Base-by-base conservation (phyloP, 2,888 invertebrate species). In the Metacarcinus magister region DNA sequence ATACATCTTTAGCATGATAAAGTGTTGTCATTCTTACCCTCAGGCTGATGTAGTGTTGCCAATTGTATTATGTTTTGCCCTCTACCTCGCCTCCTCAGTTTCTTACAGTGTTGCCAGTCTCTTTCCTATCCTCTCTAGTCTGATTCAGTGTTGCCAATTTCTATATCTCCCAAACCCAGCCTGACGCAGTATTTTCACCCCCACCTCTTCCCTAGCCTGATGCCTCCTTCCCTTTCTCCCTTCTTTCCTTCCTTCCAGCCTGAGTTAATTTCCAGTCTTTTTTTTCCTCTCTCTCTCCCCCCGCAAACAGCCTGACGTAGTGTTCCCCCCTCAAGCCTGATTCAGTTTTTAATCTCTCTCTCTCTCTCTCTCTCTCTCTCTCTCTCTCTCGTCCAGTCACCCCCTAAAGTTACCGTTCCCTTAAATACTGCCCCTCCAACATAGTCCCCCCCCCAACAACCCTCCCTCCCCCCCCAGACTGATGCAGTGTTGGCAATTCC, bases 341-440 rank as follows among this genome's bases (percentile, higher is more conserved):
- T n/a, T n/a, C n/a, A n/a, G n/a, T n/a, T n/a, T n/a, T n/a, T n/a
- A n/a, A n/a, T 82, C 82, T 89, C 89, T 28, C 89, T 89, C 89
- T 19, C 89, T 89, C 89, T 89, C 89, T 89, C 89, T 28, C 89
- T 89, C 89, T 28, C 32, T 89, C 89, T 28, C 89, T 89, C 89
- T 89, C 28, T 89, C 89, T 89, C 89, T 28, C 89, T 89, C 89
- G 32, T 2, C 8, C 89, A 1, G 2, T 32, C 89, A 8, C 89
- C 39, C 89, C 19, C 89, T 89, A 10, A 5, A 10, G n/a, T 23
- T 82, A 32, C 82, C 8, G 23, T 5, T 82, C n/a, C n/a, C 7
- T 23, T 32, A n/a, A n/a, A n/a, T n/a, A n/a, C n/a, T n/a, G n/a
- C n/a, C n/a, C n/a, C n/a, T n/a, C n/a, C n/a, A n/a, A n/a, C n/a